A percentile compares a stretch with the other conserved stretches of the same genome.
phyloP scores from a whole-genome alignment of 2,797 vertebrate genomes.

The Tapera naevia region DNA sequence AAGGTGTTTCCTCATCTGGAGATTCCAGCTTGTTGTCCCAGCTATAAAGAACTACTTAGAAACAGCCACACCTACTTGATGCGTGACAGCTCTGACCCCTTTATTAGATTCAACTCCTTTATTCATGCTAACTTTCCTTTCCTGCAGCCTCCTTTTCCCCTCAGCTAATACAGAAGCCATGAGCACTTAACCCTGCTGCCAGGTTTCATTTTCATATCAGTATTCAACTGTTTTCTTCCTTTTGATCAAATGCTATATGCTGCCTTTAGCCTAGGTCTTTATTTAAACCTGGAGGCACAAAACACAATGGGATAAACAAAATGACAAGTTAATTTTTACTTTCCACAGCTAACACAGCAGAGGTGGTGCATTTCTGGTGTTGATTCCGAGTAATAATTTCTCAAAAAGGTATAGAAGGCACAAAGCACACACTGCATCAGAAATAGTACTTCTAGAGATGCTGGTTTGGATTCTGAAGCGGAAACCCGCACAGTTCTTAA shows the following conservation, averaged over 20 bases:
- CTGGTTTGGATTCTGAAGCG: slow-evolving; percentile 1
- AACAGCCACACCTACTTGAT: background rate
- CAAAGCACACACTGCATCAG: background rate
- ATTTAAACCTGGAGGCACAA: background rate
- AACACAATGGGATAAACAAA: background rate
- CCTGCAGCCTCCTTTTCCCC: background rate
- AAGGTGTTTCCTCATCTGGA: background rate
- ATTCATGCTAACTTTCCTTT: background rate
- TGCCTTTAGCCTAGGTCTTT: background rate
- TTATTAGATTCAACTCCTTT: background rate
- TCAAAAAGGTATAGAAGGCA: background rate
- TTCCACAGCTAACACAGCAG: background rate
- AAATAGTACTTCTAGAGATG: background rate
- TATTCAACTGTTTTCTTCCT: background rate
- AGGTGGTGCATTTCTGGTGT: background rate
- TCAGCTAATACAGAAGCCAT: background rate
- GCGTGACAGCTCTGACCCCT: background rate
- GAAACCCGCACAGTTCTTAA: background rate
- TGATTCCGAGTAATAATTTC: background rate
- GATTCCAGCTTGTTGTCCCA: background rate
- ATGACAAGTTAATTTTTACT: background rate
- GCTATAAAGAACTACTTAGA: background rate
- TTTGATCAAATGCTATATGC: background rate
- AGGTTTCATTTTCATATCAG: background rate
- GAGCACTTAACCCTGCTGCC: background rate